Evolutionary conservation across 2,113 vertebrate genomes (phyloP).

Genomic region (Tetraodon nigroviridis): DNA sequence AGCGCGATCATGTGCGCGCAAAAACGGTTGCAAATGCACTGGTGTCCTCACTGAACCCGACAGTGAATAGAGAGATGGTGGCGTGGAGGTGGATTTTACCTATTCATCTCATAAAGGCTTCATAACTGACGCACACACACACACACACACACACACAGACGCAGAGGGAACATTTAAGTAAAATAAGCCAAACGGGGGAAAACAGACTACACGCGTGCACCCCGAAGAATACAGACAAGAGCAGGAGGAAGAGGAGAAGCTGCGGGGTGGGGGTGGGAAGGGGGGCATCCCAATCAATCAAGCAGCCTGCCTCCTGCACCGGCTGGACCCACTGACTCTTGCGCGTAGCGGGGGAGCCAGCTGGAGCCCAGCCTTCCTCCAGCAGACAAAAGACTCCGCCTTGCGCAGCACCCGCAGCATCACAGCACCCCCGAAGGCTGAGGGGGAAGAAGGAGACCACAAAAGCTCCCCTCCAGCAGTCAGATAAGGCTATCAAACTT

Average conservation of each 20-base stretch:
- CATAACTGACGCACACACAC: no score
- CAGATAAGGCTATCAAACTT: constrained; percentile 3
- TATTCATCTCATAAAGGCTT: no score
- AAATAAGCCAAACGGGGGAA: neutral
- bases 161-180: neutral
- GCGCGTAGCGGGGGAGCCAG: constrained; percentile 56
- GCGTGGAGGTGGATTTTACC: no score
- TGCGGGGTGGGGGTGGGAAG: constrained; percentile 10
- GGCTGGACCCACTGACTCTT: constrained; percentile 60
- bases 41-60: no score
- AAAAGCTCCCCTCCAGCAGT: constrained; percentile 8
- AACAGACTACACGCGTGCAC: constrained; percentile 30
- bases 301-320: constrained; percentile 43
- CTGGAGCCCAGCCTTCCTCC: constrained; percentile 59
- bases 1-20: no score
- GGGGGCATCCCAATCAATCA: constrained; percentile 63
- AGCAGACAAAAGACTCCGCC: constrained; percentile 59
- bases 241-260: constrained; percentile 20
- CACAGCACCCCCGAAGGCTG: constrained; percentile 41
- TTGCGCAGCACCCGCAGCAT: constrained; percentile 33
- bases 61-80: no score
- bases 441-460: constrained; percentile 1
- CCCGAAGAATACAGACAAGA: constrained; percentile 18
- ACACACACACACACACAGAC: no score
- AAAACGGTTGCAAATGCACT: no score